Conservation (phyloP, 1,140 invertebrate species). For the Rhynchophorus ferrugineus region DNA sequence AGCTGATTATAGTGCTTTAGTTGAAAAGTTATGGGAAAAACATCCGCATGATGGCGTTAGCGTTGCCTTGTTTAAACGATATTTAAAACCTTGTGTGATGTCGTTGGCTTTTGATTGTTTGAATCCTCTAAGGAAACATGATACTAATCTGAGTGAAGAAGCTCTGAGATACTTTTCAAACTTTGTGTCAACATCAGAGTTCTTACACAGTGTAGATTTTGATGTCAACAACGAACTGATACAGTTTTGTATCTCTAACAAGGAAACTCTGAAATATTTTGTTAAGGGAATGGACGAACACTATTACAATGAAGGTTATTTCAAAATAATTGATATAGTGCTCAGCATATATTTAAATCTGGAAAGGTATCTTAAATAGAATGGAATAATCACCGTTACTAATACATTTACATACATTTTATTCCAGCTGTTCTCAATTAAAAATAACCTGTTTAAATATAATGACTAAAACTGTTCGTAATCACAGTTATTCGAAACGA, state of each 20-base stretch:
- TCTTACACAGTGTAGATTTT: background rate
- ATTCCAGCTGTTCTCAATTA: too few relatives aligned
- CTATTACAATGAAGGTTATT: background rate
- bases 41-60: background rate
- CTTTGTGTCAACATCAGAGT: background rate
- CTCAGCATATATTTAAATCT: background rate
- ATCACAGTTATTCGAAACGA: too few relatives aligned
- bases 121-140: too few relatives aligned
- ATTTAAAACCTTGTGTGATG: background rate
- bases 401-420: too few relatives aligned
- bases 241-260: background rate
- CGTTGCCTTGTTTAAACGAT: background rate
- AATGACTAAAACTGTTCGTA: too few relatives aligned
- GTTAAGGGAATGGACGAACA: background rate
- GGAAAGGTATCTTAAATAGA: too few relatives aligned
- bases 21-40: background rate
- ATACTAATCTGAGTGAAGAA: too few relatives aligned
- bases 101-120: too few relatives aligned
- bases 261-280: background rate
- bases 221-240: background rate
- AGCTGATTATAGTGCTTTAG: background rate
- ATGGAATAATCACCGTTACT: too few relatives aligned
- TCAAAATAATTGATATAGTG: background rate
- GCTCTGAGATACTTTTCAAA: background rate
- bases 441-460: too few relatives aligned